Conservation (phyloP, 2,888 invertebrate genomes). For the Drosophila tanythrix region DNA sequence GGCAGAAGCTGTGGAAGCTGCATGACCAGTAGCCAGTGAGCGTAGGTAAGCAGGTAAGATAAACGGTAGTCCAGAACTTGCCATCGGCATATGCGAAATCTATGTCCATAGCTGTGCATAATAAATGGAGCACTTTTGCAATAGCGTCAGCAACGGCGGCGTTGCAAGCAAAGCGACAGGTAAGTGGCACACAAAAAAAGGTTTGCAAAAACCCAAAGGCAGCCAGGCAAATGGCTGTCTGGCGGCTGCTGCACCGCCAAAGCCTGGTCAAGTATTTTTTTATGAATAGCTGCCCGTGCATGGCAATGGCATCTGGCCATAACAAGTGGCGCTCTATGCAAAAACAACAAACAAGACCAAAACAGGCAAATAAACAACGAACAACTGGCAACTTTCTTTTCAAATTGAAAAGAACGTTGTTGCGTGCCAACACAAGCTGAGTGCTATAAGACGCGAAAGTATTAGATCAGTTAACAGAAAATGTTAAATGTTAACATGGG, state of each 20-base stretch:
- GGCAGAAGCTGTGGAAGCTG: slow-evolving; percentile 42
- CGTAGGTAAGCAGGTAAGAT: slow-evolving; percentile 37
- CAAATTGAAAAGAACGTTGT: slow-evolving; percentile 18
- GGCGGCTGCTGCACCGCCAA: slow-evolving; percentile 7
- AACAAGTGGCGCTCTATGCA: slow-evolving; percentile 68
- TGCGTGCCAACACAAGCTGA: slow-evolving; percentile 11
- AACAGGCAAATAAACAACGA: slow-evolving; percentile 23
- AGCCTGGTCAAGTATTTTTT: slow-evolving; percentile 34
- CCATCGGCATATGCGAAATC: slow-evolving; percentile 73
- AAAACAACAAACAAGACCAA: slow-evolving; percentile 25
- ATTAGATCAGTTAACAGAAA: slow-evolving; percentile 9
- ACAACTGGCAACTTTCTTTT: slow-evolving; percentile 32
- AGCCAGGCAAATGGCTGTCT: slow-evolving; percentile 58
- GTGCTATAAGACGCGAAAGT: slow-evolving; percentile 13
- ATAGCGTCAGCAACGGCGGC: slow-evolving; percentile 20
- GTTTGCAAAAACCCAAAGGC: slow-evolving; percentile 38
- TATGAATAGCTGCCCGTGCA: slow-evolving; percentile 24
- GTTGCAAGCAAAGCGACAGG: slow-evolving; percentile 65
- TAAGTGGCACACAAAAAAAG: slow-evolving; percentile 58
- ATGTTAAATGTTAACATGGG: slow-evolving; percentile 1
- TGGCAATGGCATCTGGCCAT: slow-evolving; percentile 13
- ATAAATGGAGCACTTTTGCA: slow-evolving; percentile 73
- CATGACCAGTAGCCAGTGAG: slow-evolving; percentile 59
- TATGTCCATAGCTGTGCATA: slow-evolving; percentile 72
- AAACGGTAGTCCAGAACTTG: slow-evolving; percentile 61